A percentile compares a stretch with the other conserved stretches of the same genome.
Evolutionary conservation across 2,888 invertebrate species (phyloP).

Genomic region (Protophormia terraenovae): DNA sequence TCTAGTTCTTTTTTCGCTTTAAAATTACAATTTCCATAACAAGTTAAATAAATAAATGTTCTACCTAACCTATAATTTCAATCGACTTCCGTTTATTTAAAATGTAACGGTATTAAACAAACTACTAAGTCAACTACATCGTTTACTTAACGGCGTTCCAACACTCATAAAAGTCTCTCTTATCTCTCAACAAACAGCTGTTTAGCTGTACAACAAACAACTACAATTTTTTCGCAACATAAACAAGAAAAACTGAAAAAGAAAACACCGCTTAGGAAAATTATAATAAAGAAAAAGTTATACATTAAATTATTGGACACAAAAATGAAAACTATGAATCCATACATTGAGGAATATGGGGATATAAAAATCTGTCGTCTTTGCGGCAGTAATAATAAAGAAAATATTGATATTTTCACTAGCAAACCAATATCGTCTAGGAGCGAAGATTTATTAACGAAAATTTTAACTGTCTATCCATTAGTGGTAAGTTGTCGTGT

Average conservation of each 20-base stretch:
- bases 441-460: slow-evolving; percentile 69
- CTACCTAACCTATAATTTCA: no score
- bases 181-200: slow-evolving; percentile 42
- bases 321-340: slow-evolving; percentile 42
- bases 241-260: slow-evolving; percentile 43
- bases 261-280: slow-evolving; percentile 58
- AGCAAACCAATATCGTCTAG: slow-evolving; percentile 58
- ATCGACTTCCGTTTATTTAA: background rate
- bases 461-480: slow-evolving; percentile 75
- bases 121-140: background rate
- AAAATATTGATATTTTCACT: slow-evolving; percentile 72
- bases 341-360: slow-evolving; percentile 16
- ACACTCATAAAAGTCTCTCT: background rate
- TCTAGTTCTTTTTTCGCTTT: no score
- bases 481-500: slow-evolving; percentile 70
- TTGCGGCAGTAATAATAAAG: slow-evolving; percentile 73
- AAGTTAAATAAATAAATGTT: no score
- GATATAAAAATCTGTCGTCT: slow-evolving; percentile 75
- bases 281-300: slow-evolving; percentile 16
- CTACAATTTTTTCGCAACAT: slow-evolving; percentile 36
- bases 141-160: slow-evolving; percentile 2
- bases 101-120: background rate
- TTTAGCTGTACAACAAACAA: slow-evolving; percentile 57
- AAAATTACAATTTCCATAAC: no score
- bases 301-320: background rate